phyloP scores from a whole-genome alignment of 2,113 vertebrate species.

The Cacatua alba region DNA sequence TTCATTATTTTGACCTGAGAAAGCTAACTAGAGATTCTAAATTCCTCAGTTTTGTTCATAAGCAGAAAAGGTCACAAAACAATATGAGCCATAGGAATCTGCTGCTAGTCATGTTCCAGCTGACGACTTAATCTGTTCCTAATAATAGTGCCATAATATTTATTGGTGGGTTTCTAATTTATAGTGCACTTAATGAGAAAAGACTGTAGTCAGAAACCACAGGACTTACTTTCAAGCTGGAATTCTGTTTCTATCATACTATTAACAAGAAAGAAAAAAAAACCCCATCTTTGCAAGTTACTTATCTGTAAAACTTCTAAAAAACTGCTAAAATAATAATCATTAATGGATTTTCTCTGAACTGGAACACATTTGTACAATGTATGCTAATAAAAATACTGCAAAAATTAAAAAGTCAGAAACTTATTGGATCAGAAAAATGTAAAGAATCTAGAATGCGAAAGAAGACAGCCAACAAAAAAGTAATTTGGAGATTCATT shows the following conservation, averaged over 20 bases:
- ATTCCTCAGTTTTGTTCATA: not conserved
- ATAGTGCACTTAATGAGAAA: constrained; percentile 16
- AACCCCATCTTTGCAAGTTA: not conserved
- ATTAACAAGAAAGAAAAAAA: not conserved
- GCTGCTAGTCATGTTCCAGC: not conserved
- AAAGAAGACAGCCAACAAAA: not conserved
- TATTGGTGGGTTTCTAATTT: constrained; percentile 12
- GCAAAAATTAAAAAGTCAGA: not conserved
- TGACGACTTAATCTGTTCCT: not conserved
- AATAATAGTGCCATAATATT: constrained; percentile 35
- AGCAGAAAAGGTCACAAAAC: not conserved
- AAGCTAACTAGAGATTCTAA: not conserved
- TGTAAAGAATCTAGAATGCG: not conserved
- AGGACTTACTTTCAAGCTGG: constrained; percentile 27
- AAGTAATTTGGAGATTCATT: not conserved
- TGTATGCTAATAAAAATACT: not conserved
- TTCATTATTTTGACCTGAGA: not conserved
- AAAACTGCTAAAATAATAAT: not conserved
- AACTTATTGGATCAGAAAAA: not conserved
- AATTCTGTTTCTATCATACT: constrained; percentile 4
- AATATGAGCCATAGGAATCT: not conserved
- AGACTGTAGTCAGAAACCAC: not conserved
- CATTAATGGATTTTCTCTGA: not conserved
- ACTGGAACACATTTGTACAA: not conserved
- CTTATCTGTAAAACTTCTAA: not conserved